Evolutionary conservation across 2,888 invertebrate species (phyloP).

Genomic region (Xestia xanthographa): DNA sequence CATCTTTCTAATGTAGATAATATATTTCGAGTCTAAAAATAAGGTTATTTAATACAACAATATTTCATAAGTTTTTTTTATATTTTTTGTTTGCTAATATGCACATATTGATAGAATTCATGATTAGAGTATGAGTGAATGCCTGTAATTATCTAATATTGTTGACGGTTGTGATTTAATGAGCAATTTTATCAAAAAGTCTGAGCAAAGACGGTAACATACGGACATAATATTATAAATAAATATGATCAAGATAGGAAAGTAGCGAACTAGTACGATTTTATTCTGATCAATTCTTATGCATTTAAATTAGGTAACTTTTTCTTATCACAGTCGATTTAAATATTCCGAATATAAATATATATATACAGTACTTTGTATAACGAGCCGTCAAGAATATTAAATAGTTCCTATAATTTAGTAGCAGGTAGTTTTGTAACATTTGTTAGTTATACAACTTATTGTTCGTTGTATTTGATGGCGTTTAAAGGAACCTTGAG

Average conservation of each 20-base stretch:
- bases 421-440: slow-evolving; percentile 51
- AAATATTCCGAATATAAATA: slow-evolving; percentile 62
- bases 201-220: slow-evolving; percentile 16
- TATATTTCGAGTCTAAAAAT: slow-evolving; percentile 85
- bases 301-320: slow-evolving; percentile 78
- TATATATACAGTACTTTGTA: slow-evolving; percentile 45
- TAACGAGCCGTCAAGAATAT: slow-evolving; percentile 81
- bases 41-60: slow-evolving; percentile 79
- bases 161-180: slow-evolving; percentile 71
- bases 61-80: slow-evolving; percentile 61
- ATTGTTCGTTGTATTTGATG: slow-evolving; percentile 69
- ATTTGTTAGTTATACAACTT: slow-evolving; percentile 60
- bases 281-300: slow-evolving; percentile 72
- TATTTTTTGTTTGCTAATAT: slow-evolving; percentile 20
- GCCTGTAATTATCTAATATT: slow-evolving; percentile 77
- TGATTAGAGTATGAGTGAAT: slow-evolving; percentile 50
- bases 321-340: slow-evolving; percentile 80
- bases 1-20: slow-evolving; percentile 80
- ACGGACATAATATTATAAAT: slow-evolving; percentile 18
- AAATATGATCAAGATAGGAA: slow-evolving; percentile 18
- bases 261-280: slow-evolving; percentile 30
- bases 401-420: slow-evolving; percentile 73
- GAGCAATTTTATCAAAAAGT: slow-evolving; percentile 20
- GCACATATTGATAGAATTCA: slow-evolving; percentile 48
- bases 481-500: slow-evolving; percentile 44